Percentiles rank a stretch among this genome's conserved stretches.
phyloP scores from a whole-genome alignment of 2,888 invertebrate genomes.

The Isoperla grammatica region DNA sequence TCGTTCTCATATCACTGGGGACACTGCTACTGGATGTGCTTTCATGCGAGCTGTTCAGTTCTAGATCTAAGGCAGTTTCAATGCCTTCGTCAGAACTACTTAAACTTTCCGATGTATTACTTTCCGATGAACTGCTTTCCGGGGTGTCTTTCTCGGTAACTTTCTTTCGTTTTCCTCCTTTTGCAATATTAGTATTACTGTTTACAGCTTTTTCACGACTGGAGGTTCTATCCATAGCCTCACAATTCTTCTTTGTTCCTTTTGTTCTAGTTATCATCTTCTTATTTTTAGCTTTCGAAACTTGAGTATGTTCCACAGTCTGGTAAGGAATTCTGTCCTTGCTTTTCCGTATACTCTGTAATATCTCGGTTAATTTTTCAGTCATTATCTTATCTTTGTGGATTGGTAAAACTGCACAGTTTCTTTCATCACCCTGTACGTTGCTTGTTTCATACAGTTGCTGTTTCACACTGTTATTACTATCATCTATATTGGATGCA shows the following conservation, averaged over 20 bases:
- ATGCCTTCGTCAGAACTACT: no score
- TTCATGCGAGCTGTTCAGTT: no score
- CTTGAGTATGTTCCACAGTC: slow-evolving; percentile 14
- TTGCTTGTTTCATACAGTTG: not conserved
- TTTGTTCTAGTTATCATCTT: not conserved
- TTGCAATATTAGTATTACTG: not conserved
- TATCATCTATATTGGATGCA: no score
- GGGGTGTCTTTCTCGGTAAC: not conserved
- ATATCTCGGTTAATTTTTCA: slow-evolving; percentile 19
- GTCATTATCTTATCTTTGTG: not conserved
- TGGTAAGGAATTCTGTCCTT: slow-evolving; percentile 24
- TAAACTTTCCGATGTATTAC: no score
- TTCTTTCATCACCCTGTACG: not conserved
- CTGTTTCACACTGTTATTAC: not conserved
- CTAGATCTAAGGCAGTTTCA: no score
- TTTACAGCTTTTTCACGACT: not conserved
- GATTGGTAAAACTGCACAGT: not conserved
- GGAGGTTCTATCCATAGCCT: not conserved
- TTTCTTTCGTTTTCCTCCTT: not conserved
- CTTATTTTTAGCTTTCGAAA: not conserved
- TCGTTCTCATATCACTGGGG: not conserved
- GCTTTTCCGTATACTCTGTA: slow-evolving; percentile 20
- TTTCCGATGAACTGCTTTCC: not conserved
- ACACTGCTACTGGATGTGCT: not conserved
- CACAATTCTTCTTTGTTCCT: slow-evolving; percentile 1